Evolutionary conservation across 1,140 invertebrate genomes (phyloP).

Genomic region (Andrena cerasifolii): DNA sequence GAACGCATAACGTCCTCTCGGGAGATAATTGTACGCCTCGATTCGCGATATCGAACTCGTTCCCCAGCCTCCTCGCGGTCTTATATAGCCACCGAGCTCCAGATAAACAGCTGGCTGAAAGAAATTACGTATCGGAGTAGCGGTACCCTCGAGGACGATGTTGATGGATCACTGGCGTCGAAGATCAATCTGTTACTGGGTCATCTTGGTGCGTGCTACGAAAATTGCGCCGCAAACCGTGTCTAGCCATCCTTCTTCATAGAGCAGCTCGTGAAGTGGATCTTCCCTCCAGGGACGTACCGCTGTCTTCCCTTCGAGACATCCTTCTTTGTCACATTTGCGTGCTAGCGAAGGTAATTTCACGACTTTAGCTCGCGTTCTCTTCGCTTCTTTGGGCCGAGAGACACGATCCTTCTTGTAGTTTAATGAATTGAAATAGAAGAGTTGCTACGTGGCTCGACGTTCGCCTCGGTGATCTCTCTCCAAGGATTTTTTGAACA

Average conservation of each 20-base stretch:
- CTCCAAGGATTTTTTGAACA: no score
- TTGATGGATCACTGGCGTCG: neutral
- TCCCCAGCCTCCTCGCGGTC: neutral
- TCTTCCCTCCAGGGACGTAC: neutral
- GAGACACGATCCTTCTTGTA: no score
- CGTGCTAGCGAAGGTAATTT: no score
- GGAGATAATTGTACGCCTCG: neutral
- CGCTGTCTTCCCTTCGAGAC: no score
- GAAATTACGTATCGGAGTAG: constrained; percentile 12
- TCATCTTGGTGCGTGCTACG: neutral
- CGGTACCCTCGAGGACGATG: constrained; percentile 23
- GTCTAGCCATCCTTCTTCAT: neutral
- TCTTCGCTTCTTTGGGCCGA: no score
- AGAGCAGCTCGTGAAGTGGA: neutral
- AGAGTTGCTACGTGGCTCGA: no score
- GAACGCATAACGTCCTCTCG: constrained; percentile 17
- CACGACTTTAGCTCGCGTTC: no score
- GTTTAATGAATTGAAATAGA: no score
- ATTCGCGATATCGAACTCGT: constrained; percentile 28
- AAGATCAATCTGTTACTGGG: constrained; percentile 29
- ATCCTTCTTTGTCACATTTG: no score
- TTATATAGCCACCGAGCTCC: constrained; percentile 12
- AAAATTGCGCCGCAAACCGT: neutral
- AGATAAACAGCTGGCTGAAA: constrained; percentile 13
- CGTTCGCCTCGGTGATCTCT: no score